Conservation (phyloP, 2,797 vertebrate genomes). For the Allobates femoralis region DNA sequence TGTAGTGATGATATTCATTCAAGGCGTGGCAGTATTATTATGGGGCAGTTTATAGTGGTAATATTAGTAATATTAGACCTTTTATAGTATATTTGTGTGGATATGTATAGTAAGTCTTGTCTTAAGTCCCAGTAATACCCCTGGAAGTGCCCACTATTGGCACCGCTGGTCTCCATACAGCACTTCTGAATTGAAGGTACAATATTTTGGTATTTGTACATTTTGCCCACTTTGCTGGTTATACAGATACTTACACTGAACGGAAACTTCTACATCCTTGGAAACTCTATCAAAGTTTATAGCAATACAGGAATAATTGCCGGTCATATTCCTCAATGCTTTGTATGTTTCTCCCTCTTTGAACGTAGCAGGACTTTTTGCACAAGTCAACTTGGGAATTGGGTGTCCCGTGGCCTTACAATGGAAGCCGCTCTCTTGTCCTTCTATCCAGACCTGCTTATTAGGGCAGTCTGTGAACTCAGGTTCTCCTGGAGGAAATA, state of each 20-base stretch:
- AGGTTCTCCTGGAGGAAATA: constrained; percentile 30
- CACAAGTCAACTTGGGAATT: neutral
- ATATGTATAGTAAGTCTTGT: no score
- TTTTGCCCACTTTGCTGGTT: no score
- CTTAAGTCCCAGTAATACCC: no score
- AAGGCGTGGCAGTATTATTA: no score
- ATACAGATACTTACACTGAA: constrained; percentile 9
- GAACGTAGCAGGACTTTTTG: neutral
- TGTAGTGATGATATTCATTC: no score
- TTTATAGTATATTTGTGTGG: no score
- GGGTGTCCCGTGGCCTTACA: constrained; percentile 45
- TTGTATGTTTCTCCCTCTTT: neutral
- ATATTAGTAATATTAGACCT: no score
- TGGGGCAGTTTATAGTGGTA: no score
- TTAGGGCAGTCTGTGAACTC: constrained; percentile 30
- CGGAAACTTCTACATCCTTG: neutral
- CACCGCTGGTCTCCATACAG: no score
- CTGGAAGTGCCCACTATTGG: no score
- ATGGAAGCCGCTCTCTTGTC: constrained; percentile 14
- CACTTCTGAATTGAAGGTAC: no score
- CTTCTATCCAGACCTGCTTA: constrained; percentile 33
- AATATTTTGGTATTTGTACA: no score
- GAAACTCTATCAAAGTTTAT: neutral
- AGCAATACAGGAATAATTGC: constrained; percentile 1
- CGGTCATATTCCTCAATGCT: constrained; percentile 20